Base-by-base conservation (phyloP, 2,113 vertebrate species). In the Puma concolor region DNA sequence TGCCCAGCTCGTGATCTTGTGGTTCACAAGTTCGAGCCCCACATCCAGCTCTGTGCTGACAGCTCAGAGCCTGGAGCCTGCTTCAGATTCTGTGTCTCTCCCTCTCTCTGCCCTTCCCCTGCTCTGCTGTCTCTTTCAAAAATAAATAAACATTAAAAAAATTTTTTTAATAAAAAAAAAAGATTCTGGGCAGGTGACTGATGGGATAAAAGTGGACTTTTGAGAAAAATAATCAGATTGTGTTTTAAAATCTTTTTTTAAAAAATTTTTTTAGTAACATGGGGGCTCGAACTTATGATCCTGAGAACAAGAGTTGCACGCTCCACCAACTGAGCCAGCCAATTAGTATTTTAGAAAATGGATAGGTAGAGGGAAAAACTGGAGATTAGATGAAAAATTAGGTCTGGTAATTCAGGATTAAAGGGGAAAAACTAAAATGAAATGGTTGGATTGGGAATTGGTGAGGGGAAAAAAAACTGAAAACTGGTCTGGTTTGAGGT, bases 261-360 rank as follows among this genome's bases (percentile, higher is more conserved):
- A 19, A 69, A 36, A 44, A 9, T 1, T 12, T 64, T 74, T 74
- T 27, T 41, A 27, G 27, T 76, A 48, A 76, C 41, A 76, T 74
- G 41, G 41, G 41, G 41, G 41, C 27, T 9, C 44, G 13, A 76
- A 76, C 27, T 31, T 14, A 76, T 48, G 41, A 76, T 41, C 38
- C 72, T 4, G 4, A 76, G 27, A 76, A 4, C 41, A 76, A 76
- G 74, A 48, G 27, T 31, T 7, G 14, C 27, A 76, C 6, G 7
- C 41, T 16, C 74, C 14, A 48, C 41, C 14, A 27, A 76, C 41
- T 76, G 41, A 76, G 27, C 74, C 41, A 48, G 14, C 44, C 72
- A 74, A 38, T 48, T 44, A 9, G 74, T 10, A 41, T 92, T 80
- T 94, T 85, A 92, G 29, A 96, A 84, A 89, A 86, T 67, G 64